These are phyloP conservation scores for Cataglyphis rosenhaueri DNA, from an alignment of 2,888 invertebrate genomes.

Conservation along the genomic window DNA sequence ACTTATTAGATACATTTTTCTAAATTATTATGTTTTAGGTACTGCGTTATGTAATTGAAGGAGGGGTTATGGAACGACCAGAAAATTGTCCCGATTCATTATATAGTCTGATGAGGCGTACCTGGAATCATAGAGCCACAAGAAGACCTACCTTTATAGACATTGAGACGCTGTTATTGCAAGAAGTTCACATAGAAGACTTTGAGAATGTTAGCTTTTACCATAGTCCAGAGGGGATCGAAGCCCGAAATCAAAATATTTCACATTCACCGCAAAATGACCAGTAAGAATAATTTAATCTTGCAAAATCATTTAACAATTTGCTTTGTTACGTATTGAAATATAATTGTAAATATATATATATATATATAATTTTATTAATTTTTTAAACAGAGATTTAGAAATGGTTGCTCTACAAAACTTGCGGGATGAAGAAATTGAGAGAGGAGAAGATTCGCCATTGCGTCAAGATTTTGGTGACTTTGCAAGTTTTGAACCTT, in stretches of 20 bases:
- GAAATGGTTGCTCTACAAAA: conserved; percentile 79
- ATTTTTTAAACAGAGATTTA: conserved; percentile 74
- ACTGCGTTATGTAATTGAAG: conserved; percentile 94
- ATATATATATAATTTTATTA: conserved; percentile 9
- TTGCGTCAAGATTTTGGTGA: conserved; percentile 81
- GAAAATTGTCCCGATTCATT: conserved; percentile 97
- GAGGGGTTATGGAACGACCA: conserved; percentile 97
- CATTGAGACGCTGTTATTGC: conserved; percentile 91
- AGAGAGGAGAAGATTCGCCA: conserved; percentile 79
- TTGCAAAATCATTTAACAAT: conserved; percentile 1
- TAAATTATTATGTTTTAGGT: conserved; percentile 81
- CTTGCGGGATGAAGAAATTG: conserved; percentile 79
- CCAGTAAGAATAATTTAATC: conserved; percentile 74
- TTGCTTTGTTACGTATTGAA: background rate
- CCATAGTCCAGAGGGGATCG: conserved; percentile 87
- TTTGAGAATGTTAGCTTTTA: conserved; percentile 89
- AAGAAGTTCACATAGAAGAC: conserved; percentile 88
- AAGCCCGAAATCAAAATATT: conserved; percentile 85
- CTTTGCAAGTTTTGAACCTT: conserved; percentile 81
- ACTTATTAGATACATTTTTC: conserved; percentile 1
- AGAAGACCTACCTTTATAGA: conserved; percentile 94
- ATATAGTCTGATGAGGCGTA: conserved; percentile 95
- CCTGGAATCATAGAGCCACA: conserved; percentile 95
- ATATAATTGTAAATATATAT: background rate
- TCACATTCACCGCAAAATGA: conserved; percentile 78